Evolutionary conservation across 2,797 vertebrate genomes (phyloP), one percentile per base, ranked within the genome.

Genomic region (Mergus octosetaceus): DNA sequence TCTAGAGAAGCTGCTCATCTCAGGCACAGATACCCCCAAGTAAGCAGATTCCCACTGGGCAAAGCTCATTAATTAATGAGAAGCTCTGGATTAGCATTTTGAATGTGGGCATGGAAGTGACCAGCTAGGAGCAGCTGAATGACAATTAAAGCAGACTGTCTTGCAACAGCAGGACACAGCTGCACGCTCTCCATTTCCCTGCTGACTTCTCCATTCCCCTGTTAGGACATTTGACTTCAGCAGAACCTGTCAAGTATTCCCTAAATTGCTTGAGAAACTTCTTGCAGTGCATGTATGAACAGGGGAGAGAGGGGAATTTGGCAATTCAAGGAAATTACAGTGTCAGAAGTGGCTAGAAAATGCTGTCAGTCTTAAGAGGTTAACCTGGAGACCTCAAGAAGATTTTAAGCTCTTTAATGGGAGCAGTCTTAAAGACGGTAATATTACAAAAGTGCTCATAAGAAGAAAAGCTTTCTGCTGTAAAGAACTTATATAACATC

Each of bases 21-120:
- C 91, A 89, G 85, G 77, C 84, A 89, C 76, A 90, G 86, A 92
- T 85, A 77, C 92, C 84, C 66, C 57, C 57, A 85, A 83, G 53
- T 84, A 88, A 90, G 85, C 28, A 83, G 70, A 94, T 65, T 95
- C 96, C 95, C 87, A 94, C 84, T 69, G 94, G 83, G 89, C 45
- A 95, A 83, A 96, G 76, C 85, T 96, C 85, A 91, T 97, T 97
- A 97, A 97, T 97, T 97, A 95, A 97, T 94, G 92, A 93, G 91
- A 93, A 93, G 72, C 74, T 97, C 83, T 80, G 58, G 89, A 96
- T 95, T 96, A 96, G 93, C 70, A 66, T 96, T 96, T 94, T 66
- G 91, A 95, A 95, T 87, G 45, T 74, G 56, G 34, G 38, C 78
- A 34, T 83, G 82, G 89, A 83, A 77, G 80, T 92, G 96, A 68